Percentiles rank a stretch among this genome's conserved stretches.
Conservation (phyloP, 2,797 vertebrate genomes). For the Gouania willdenowi region DNA sequence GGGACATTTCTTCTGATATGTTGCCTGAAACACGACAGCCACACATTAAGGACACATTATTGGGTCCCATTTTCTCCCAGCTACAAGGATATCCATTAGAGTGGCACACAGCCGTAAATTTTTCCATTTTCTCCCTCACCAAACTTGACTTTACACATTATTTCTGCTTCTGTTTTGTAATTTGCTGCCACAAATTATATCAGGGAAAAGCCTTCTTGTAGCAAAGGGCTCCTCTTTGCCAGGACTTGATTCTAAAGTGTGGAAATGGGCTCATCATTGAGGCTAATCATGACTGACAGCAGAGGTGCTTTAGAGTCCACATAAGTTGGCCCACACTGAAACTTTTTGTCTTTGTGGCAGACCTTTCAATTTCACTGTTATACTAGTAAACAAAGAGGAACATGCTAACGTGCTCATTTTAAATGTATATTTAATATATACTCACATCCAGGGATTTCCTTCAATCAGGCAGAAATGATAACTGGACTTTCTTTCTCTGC, state of each 20-base stretch:
- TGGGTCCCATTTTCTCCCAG: slow-evolving; percentile 75
- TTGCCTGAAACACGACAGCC: slow-evolving; percentile 81
- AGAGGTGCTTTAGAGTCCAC: slow-evolving; percentile 70
- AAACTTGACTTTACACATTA: slow-evolving; percentile 85
- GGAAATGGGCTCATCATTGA: slow-evolving; percentile 79
- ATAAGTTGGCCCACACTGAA: slow-evolving; percentile 58
- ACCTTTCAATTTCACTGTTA: too few relatives aligned
- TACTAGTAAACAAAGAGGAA: too few relatives aligned
- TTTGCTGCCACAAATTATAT: slow-evolving; percentile 82
- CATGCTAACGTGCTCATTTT: too few relatives aligned
- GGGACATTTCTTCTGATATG: slow-evolving; percentile 85
- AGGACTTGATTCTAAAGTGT: slow-evolving; percentile 81
- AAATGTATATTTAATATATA: too few relatives aligned
- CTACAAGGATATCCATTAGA: slow-evolving; percentile 84
- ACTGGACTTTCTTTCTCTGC: too few relatives aligned
- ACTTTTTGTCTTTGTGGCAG: slow-evolving; percentile 31
- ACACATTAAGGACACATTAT: slow-evolving; percentile 80
- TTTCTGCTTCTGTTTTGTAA: slow-evolving; percentile 81
- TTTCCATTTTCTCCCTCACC: slow-evolving; percentile 85
- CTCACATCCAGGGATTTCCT: too few relatives aligned
- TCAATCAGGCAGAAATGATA: too few relatives aligned
- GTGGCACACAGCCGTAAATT: slow-evolving; percentile 80
- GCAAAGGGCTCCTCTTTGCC: slow-evolving; percentile 74
- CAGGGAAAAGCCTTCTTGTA: slow-evolving; percentile 77
- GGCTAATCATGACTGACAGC: slow-evolving; percentile 78